Evolutionary conservation across 2,888 invertebrate species (phyloP), one percentile per base, ranked within the genome.

Genomic region (Epicampocera succincta): DNA sequence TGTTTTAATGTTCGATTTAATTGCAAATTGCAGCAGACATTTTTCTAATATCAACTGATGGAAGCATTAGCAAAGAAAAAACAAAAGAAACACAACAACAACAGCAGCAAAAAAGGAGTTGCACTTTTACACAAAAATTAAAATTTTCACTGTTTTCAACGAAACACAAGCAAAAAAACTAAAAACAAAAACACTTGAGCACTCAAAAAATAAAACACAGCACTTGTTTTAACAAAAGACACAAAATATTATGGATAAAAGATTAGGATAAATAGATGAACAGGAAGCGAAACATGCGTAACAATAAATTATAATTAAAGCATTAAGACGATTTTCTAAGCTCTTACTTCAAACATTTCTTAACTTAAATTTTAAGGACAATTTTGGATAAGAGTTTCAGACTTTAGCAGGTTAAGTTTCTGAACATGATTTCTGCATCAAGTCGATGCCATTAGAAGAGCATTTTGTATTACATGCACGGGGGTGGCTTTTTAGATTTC

Each of bases 121-220:
- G 6, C 3, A 15, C 42, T 71, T 71, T 50, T 61, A n/a, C 29
- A 17, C 19, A 42, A 12, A 29, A 50, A 2, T 19, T 48, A n/a
- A n/a, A n/a, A n/a, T 68, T 66, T 74, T 40, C 66, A 58, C 74
- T 25, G 25, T 48, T 66, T 52, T 50, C n/a, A 50, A 60, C 0
- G 52, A 19, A 52, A 80, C 77, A 83, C 84, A 19, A 48, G 29
- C 17, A 68, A n/a, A 50, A 21, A 29, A 29, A 42, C n/a, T 17
- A 1, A 44, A 42, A 52, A 60, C 9, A 79, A 66, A 79, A 85
- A 40, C 50, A 65, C 50, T 65, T 50, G 48, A 17, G 29, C 33
- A 61, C 48, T 72, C 60, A 61, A 75, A 9, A 17, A n/a, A n/a
- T n/a, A n/a, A n/a, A 29, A 50, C 15, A 63, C 40, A 60, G 12